These are phyloP conservation scores for Ciconia stormi DNA, from an alignment of 2,113 vertebrate genomes.

Conservation along the genomic window DNA sequence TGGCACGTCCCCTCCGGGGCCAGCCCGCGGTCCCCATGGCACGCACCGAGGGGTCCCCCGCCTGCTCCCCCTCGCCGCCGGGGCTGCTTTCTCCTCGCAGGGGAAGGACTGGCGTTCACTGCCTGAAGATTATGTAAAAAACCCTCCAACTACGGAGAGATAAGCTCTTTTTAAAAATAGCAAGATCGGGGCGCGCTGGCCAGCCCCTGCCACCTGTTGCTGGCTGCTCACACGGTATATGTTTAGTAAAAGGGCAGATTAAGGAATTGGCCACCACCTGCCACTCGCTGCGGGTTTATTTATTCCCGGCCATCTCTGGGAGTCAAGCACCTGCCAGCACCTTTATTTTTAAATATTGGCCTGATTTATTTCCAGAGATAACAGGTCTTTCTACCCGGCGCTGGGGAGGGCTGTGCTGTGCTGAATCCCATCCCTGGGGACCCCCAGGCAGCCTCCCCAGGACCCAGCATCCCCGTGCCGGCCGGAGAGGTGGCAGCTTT, in stretches of 20 bases:
- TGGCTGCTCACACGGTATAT: neutral
- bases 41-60: neutral
- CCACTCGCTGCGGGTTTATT: neutral
- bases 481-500: neutral
- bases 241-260: conserved; percentile 12
- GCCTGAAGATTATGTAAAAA: conserved; percentile 38
- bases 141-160: neutral
- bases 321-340: conserved; percentile 27
- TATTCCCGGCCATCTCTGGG: neutral
- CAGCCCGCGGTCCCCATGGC: fast-evolving
- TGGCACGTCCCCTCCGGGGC: fast-evolving
- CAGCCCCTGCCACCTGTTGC: conserved; percentile 49
- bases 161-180: conserved; percentile 65
- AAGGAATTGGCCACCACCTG: conserved; percentile 43
- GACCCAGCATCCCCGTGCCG: neutral
- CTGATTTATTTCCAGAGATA: conserved; percentile 32
- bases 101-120: neutral
- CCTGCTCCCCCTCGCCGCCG: neutral
- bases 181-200: neutral
- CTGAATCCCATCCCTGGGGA: neutral
- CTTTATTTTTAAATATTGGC: conserved; percentile 58
- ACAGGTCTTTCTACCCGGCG: neutral
- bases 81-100: neutral
- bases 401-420: neutral
- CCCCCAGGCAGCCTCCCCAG: neutral